Evolutionary conservation across 2,113 vertebrate species (phyloP), one percentile per base, ranked within the genome.

Genomic region (Thunnus maccoyii): DNA sequence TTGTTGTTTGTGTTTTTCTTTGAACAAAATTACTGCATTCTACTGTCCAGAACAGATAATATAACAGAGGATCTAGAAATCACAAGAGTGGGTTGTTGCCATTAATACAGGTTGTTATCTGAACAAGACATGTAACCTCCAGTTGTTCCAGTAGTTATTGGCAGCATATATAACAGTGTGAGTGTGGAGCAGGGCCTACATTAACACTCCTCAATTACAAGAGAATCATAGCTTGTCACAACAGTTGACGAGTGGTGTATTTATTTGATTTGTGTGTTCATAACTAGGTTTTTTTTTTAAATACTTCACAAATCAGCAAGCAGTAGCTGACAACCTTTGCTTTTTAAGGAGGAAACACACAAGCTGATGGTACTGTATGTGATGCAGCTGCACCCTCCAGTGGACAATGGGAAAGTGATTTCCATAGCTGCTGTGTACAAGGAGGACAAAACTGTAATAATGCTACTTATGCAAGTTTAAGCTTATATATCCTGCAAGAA

Each of bases 351-450:
- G 4, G 54, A 10, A 16, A 18, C 27, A 2, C 7, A 1, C 0
- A 1, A 9, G 3, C 44, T 10, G 17, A 12, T 32, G 22, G 4
- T 20, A 0, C 12, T 4, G 52, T 61, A 6, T 58, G 41, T 71
- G 57, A 72, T 78, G 72, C 41, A 32, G 71, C n/a, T 27, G 74
- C 77, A 12, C 86, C 89, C 87, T 62, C 89, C 62, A 82, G 79
- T 86, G 91, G 91, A 72, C 51, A 64, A n/a, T 5, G 9, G 15
- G 4, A 3, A 3, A 10, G 16, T 55, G 55, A 12, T 8, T 74
- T 60, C n/a, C 15, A 64, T 12, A 41, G 30, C 30, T 46, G 11
- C 14, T 83, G 7, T 52, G 15, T 46, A 3, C 10, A n/a, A 51
- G 8, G 18, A 41, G 64, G 10, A 48, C 3, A 32, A 41, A 41